Evolutionary conservation across 2,888 invertebrate genomes (phyloP), one percentile per base, ranked within the genome.

Genomic region (Leptinotarsa juncta): DNA sequence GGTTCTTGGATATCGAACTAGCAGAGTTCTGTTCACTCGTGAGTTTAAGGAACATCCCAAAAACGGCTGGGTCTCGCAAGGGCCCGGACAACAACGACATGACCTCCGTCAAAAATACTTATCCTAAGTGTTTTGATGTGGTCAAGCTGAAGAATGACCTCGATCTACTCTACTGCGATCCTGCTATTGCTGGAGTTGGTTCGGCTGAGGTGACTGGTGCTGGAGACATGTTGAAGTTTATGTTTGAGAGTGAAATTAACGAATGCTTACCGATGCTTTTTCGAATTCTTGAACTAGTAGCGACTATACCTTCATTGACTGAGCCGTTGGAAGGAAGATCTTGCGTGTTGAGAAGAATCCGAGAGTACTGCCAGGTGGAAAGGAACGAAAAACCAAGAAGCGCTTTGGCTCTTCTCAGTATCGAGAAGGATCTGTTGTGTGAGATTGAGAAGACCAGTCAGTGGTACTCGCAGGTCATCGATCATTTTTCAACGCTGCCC

Each of bases 1-100:
- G 75, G 20, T 72, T 66, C 16, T 42, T 75, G 18, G 75, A 75
- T 10, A 72, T 75, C 57, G 75, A 75, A 20, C 69, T 75, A 3
- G 42, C 65, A 4, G 75, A 76, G 23, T 76, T 72, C 55, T 68
- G 67, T 18, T 70, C 62, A 3, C 71, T 76, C 3, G 72, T 75
- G 3, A 51, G 70, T 48, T 4, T 70, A 20, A 49, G 15, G 15
- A 50, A 50, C 2, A 20, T 73, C 3, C 55, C 66, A 20, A 65
- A 53, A 12, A 5, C 62, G 10, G n/a, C 65, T 5, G 18, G 15
- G 4, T 14, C 20, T 3, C 48, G 67, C 5, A 57, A 55, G 20
- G 68, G 26, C 20, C 20, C 67, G 3, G 76, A 76, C 14, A 70
- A n/a, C 51, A 51, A 42, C 7, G 50, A 69, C 16, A 4, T 70